Conservation (phyloP, 2,113 vertebrate genomes). For the Neogale vison region DNA sequence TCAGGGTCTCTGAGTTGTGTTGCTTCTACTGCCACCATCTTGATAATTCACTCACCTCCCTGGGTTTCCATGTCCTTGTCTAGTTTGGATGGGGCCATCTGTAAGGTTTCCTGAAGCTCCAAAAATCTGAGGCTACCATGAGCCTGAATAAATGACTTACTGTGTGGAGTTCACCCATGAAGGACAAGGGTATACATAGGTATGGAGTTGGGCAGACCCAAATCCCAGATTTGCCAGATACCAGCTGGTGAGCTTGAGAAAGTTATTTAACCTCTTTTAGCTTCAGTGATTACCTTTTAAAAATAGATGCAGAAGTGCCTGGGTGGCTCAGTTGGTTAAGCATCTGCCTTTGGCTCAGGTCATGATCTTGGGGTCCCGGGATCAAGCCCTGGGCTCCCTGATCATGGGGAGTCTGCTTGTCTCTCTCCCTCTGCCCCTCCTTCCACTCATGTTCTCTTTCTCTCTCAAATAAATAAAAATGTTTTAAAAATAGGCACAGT, state of each 20-base stretch:
- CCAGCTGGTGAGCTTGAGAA: neutral
- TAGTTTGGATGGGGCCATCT: neutral
- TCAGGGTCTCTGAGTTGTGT: neutral
- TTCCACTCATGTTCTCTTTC: too few species aligned
- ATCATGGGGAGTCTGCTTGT: too few species aligned
- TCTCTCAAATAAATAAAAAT: too few species aligned
- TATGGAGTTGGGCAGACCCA: neutral
- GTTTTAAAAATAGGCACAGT: too few species aligned
- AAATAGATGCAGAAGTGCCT: neutral
- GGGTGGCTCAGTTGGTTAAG: too few species aligned
- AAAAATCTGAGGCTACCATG: neutral
- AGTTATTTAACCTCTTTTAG: neutral
- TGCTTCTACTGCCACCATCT: neutral
- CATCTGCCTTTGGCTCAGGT: too few species aligned
- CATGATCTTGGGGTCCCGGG: too few species aligned
- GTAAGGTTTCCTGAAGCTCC: neutral
- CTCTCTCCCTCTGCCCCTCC: too few species aligned
- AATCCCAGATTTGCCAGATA: neutral
- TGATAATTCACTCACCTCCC: neutral
- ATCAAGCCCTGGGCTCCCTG: too few species aligned
- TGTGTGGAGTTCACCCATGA: neutral
- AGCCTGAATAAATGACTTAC: neutral
- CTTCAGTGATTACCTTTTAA: neutral
- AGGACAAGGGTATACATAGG: neutral
- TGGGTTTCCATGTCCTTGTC: neutral